phyloP scores from a whole-genome alignment of 2,888 invertebrate genomes.

The Tryphoninae sp. region DNA sequence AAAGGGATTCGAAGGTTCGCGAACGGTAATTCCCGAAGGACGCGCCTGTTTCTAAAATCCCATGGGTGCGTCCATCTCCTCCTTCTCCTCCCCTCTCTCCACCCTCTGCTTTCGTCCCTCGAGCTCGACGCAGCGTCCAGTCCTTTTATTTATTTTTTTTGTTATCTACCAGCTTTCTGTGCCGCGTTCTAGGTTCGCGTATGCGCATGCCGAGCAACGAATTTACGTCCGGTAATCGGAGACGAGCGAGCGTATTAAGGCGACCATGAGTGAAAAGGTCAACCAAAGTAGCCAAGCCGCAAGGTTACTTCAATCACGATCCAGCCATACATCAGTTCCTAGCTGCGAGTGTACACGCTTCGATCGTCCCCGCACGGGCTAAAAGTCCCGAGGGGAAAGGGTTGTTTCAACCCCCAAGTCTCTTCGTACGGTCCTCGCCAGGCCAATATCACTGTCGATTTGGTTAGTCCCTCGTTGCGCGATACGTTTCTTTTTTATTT shows the following conservation, averaged over 20 bases:
- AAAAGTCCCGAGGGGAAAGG: constrained; percentile 59
- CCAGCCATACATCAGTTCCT: constrained; percentile 73
- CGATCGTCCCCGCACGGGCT: constrained; percentile 13
- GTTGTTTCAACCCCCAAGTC: constrained; percentile 17
- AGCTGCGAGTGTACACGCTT: constrained; percentile 43
- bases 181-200: constrained; percentile 2
- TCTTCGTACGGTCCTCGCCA: constrained; percentile 10
- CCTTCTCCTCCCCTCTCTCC: not conserved
- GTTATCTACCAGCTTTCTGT: constrained; percentile 12
- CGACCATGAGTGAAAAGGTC: constrained; percentile 40
- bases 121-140: not conserved
- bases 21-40: constrained; percentile 59
- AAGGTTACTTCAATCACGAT: constrained; percentile 75
- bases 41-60: constrained; percentile 46
- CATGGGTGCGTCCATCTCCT: constrained; percentile 32
- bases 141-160: not conserved
- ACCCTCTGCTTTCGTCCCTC: no score
- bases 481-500: constrained; percentile 11
- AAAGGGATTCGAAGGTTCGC: constrained; percentile 36
- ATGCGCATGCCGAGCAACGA: constrained; percentile 17
- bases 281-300: constrained; percentile 49
- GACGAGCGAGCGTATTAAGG: constrained; percentile 28
- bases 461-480: constrained; percentile 22
- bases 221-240: not conserved
- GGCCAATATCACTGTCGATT: constrained; percentile 35